These are phyloP conservation scores for Eupsittula cactorum DNA, from an alignment of 2,113 vertebrate genomes.

Conservation along the genomic window DNA sequence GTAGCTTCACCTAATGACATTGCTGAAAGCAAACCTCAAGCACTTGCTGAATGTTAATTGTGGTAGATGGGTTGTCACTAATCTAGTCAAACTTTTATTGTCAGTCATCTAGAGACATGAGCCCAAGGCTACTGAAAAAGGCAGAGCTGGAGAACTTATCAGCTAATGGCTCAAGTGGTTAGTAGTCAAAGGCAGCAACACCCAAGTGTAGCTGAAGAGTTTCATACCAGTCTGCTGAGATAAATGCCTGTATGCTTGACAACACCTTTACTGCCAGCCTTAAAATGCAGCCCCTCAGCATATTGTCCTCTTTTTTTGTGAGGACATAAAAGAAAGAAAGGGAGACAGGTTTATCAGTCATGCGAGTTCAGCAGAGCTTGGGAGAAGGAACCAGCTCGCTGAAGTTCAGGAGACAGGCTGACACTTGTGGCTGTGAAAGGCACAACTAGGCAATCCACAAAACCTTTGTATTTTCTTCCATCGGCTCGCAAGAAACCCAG, in stretches of 20 bases:
- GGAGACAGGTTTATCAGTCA: background rate
- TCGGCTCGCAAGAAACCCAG: background rate
- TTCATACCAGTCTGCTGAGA: background rate
- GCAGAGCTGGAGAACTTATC: background rate
- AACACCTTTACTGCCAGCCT: background rate
- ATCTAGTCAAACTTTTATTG: background rate
- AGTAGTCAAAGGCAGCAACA: background rate
- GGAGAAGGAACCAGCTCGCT: background rate
- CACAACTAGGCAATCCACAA: background rate
- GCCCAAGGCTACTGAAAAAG: background rate
- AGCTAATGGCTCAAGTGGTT: background rate
- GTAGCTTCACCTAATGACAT: background rate
- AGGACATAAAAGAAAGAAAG: background rate
- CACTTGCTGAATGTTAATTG: background rate
- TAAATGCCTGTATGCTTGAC: background rate
- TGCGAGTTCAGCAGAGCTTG: background rate
- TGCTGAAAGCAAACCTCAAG: background rate
- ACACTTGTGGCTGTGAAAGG: background rate
- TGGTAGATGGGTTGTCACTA: background rate
- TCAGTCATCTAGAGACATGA: background rate
- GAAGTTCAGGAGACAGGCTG: background rate
- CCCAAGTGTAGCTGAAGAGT: rapidly evolving
- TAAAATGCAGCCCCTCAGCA: background rate
- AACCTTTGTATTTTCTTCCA: background rate
- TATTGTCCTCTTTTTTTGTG: background rate